Conservation (phyloP, 1,140 invertebrate species). For the Argopecten irradians region DNA sequence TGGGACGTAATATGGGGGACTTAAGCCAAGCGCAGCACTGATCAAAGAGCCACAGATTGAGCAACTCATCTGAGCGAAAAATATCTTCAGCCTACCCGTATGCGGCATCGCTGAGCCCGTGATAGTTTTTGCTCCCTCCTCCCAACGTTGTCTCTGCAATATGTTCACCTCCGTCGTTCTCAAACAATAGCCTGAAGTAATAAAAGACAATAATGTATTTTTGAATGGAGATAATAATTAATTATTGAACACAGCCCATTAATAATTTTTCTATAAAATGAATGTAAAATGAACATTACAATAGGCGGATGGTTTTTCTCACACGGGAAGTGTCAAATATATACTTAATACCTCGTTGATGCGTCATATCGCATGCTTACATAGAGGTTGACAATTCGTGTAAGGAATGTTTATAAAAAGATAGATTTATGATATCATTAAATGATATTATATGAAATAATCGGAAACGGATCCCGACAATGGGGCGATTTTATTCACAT, state of each 20-base stretch:
- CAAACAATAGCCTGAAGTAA: not conserved
- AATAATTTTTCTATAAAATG: not conserved
- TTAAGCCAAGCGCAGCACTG: not conserved
- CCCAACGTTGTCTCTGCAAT: not conserved
- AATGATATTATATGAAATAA: not conserved
- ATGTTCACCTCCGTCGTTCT: not conserved
- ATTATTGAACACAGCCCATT: not conserved
- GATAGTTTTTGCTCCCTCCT: not conserved
- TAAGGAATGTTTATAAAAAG: not conserved
- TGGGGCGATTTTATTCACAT: slow-evolving; percentile 1
- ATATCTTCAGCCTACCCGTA: slow-evolving; percentile 21
- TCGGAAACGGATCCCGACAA: not conserved
- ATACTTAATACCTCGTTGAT: not conserved
- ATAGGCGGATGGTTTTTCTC: not conserved
- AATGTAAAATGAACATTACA: slow-evolving; percentile 9
- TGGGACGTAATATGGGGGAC: not conserved
- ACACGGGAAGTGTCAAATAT: not conserved
- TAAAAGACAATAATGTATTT: not conserved
- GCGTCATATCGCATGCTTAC: not conserved
- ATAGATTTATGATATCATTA: slow-evolving; percentile 19
- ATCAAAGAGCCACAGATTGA: not conserved
- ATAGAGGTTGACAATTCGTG: not conserved
- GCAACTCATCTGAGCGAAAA: slow-evolving; percentile 2
- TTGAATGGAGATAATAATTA: not conserved
- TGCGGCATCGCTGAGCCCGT: not conserved